These are phyloP conservation scores for Lepidochitona cinerea DNA, from an alignment of 2,888 invertebrate genomes.

Conservation along the genomic window DNA sequence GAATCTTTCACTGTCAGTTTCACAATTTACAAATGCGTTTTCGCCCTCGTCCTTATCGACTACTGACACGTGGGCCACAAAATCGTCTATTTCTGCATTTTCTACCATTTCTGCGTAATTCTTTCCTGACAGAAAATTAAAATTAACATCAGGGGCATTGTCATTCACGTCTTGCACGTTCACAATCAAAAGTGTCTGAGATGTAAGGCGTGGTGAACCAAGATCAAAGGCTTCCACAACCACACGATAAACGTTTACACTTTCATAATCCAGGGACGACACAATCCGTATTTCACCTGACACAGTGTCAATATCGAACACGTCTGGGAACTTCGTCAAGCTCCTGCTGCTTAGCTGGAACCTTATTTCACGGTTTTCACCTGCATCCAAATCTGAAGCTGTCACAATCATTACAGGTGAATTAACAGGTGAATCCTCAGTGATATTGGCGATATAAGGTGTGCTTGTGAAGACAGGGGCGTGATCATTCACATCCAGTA, in stretches of 20 bases:
- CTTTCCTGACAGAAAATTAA: slow-evolving; percentile 50
- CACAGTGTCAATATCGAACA: slow-evolving; percentile 40
- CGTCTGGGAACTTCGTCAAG: slow-evolving; percentile 13
- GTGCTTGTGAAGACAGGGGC: slow-evolving; percentile 73
- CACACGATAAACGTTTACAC: slow-evolving; percentile 35
- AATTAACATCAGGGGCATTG: slow-evolving; percentile 82
- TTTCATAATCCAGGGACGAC: slow-evolving; percentile 43
- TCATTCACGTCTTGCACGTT: slow-evolving; percentile 88
- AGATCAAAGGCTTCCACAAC: slow-evolving; percentile 52
- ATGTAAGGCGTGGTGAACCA: slow-evolving; percentile 46
- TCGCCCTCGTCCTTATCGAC: slow-evolving; percentile 59
- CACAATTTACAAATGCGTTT: slow-evolving; percentile 55
- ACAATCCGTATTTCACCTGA: slow-evolving; percentile 50
- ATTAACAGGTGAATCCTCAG: slow-evolving; percentile 81
- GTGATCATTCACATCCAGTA: slow-evolving; percentile 71
- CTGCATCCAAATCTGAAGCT: slow-evolving; percentile 76
- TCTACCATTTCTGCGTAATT: slow-evolving; percentile 51
- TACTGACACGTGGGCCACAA: slow-evolving; percentile 63
- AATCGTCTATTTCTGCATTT: slow-evolving; percentile 49
- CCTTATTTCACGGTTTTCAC: slow-evolving; percentile 75
- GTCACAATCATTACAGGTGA: slow-evolving; percentile 78
- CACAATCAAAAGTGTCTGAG: slow-evolving; percentile 49
- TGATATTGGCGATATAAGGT: slow-evolving; percentile 75
- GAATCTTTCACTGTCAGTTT: slow-evolving; percentile 40
- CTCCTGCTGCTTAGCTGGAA: slow-evolving; percentile 67